Percentiles rank a stretch among this genome's conserved stretches.
Conservation (phyloP, 2,888 invertebrate genomes). For the Ormyrus thymus region DNA sequence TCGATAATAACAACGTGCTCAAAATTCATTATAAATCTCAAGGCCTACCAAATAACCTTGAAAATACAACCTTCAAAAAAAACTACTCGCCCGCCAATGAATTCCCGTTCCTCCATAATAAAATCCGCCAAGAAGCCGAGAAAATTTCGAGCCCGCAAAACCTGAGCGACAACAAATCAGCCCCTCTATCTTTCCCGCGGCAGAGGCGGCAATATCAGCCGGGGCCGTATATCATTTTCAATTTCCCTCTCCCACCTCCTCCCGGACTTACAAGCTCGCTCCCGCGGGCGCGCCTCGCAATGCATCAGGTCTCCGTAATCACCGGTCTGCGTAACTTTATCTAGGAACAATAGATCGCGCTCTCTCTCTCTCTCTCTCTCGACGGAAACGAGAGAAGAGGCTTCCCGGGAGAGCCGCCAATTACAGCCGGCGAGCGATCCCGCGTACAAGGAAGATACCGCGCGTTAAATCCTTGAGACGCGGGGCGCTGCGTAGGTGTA, state of each 20-base stretch:
- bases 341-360: constrained; percentile 45
- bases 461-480: background rate
- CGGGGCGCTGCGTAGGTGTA: background rate
- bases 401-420: constrained; percentile 48
- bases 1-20: too few species aligned
- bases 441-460: constrained; percentile 21
- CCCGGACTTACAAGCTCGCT: constrained; percentile 27
- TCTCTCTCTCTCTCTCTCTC: too few species aligned
- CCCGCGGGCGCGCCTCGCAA: constrained; percentile 21
- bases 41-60: too few species aligned
- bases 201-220: too few species aligned
- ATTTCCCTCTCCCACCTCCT: constrained; percentile 22
- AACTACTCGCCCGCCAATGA: too few species aligned
- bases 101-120: too few species aligned
- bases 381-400: too few species aligned
- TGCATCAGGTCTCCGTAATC: constrained; percentile 49
- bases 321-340: constrained; percentile 51
- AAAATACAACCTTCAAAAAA: too few species aligned
- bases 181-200: too few species aligned
- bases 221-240: constrained; percentile 15
- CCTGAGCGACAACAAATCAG: background rate
- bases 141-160: too few species aligned
- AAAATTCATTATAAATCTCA: too few species aligned
- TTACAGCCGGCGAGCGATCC: constrained; percentile 27
- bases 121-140: too few species aligned